Base-by-base conservation (phyloP, 2,113 vertebrate species). In the Phylloscopus trochilus region DNA sequence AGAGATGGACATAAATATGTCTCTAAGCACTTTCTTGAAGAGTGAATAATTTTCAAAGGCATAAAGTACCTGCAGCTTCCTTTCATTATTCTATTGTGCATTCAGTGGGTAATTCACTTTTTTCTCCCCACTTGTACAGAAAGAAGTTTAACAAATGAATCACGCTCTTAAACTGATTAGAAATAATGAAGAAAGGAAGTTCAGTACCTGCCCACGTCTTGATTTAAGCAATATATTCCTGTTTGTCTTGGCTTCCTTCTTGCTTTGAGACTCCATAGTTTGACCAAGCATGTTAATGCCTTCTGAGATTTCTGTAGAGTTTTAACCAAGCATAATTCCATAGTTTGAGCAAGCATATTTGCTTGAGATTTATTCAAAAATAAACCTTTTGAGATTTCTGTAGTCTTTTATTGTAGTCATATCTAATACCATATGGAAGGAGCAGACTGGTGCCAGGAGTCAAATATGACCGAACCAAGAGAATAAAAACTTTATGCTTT, bases 211-310 rank as follows among this genome's bases (percentile, higher is more conserved):
- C 92, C 76, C 39, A 39, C 19, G 10, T 93, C 86, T 87, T 90
- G 69, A 92, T 95, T 95, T 72, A 55, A 90, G 93, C 87, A 87
- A 58, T 92, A 66, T 87, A 87, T 75, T 88, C 73, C 64, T 95
- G 87, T 97, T 97, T 91, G 64, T 92, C 83, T 95, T 96, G 92
- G 79, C 93, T 87, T 87, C 47, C n/a, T 89, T 83, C 83, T 86
- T 62, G 47, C 72, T 86, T 68, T 92, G 67, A 62, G 77, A 62
- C 59, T 87, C 46, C 13, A 5, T 78, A 13, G 46, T 62, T 93
- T 47, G 49, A 87, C 66, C 90, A 77, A 92, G 76, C 66, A 13
- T 30, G 68, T 26, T 60, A 59, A 59, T 8, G 3, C 60, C 52
- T 68, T 89, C 72, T 62, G 55, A 52, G 68, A 67, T 80, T 94